Conservation (phyloP, 2,888 invertebrate genomes). For the Acanthoscelides obtectus region DNA sequence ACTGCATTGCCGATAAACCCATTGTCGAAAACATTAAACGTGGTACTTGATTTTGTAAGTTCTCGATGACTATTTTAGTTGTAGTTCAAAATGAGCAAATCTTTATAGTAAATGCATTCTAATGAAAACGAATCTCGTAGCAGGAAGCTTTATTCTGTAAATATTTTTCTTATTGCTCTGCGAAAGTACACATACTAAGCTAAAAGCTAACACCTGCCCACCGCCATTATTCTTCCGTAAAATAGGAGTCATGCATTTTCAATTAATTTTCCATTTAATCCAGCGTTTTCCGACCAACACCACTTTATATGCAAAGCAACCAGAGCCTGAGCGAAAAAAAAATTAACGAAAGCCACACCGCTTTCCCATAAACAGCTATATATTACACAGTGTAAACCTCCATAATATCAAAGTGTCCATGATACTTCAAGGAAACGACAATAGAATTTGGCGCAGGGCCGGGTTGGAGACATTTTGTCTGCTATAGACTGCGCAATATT, state of each 20-base stretch:
- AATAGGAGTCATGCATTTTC: not conserved
- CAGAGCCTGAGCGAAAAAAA: not conserved
- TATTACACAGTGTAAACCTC: not conserved
- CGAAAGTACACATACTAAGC: not conserved
- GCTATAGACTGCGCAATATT: too few species aligned
- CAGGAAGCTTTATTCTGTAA: too few species aligned
- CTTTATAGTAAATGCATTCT: too few species aligned
- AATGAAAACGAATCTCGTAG: too few species aligned
- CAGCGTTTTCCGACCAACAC: not conserved
- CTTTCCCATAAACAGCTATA: not conserved
- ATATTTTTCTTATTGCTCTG: not conserved
- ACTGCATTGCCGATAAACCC: too few species aligned
- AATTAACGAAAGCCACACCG: not conserved
- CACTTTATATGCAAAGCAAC: not conserved
- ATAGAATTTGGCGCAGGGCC: not conserved
- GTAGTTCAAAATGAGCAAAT: too few species aligned
- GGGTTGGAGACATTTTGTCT: not conserved
- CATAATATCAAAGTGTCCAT: conserved; percentile 21
- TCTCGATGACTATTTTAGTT: too few species aligned
- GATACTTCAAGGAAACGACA: conserved; percentile 19
- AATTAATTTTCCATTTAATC: not conserved
- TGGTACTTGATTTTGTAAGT: too few species aligned
- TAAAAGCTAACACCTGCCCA: not conserved
- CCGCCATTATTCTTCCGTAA: not conserved
- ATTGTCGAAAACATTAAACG: too few species aligned